Conservation (phyloP, 2,113 vertebrate genomes). For the Ageneiosus marmoratus region DNA sequence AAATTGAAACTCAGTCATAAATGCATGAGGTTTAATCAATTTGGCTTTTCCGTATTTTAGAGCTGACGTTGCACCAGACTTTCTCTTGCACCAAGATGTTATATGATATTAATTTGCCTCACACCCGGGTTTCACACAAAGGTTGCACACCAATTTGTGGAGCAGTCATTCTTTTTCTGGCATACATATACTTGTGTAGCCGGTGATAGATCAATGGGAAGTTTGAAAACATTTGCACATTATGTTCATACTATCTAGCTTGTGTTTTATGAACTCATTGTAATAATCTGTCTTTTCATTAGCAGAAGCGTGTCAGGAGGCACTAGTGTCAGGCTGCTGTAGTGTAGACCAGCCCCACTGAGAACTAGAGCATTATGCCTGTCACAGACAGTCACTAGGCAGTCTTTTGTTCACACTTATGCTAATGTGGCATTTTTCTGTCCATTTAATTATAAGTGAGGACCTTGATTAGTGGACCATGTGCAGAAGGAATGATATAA, state of each 20-base stretch:
- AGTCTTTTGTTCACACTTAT: slow-evolving; percentile 50
- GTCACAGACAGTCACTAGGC: slow-evolving; percentile 53
- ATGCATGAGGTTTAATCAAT: neutral
- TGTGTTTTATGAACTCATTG: slow-evolving; percentile 38
- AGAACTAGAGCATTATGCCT: slow-evolving; percentile 46
- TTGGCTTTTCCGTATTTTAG: neutral
- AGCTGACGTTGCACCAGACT: neutral
- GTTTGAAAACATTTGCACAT: neutral
- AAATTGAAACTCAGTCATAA: neutral
- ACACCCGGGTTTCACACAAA: neutral
- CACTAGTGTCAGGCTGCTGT: slow-evolving; percentile 43
- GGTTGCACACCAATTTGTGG: neutral
- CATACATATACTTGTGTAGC: neutral
- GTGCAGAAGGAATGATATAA: neutral
- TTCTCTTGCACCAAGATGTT: neutral
- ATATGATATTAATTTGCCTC: neutral
- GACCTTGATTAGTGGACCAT: neutral
- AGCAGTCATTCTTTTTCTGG: neutral
- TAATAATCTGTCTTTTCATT: slow-evolving; percentile 33
- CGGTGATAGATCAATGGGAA: neutral
- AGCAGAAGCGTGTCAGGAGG: slow-evolving; percentile 46
- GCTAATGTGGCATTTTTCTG: slow-evolving; percentile 36
- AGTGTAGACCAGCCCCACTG: slow-evolving; percentile 1
- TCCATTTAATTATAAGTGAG: neutral
- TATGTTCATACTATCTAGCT: neutral